Base-by-base conservation (phyloP, 2,113 vertebrate species). In the Corythoichthys intestinalis region DNA sequence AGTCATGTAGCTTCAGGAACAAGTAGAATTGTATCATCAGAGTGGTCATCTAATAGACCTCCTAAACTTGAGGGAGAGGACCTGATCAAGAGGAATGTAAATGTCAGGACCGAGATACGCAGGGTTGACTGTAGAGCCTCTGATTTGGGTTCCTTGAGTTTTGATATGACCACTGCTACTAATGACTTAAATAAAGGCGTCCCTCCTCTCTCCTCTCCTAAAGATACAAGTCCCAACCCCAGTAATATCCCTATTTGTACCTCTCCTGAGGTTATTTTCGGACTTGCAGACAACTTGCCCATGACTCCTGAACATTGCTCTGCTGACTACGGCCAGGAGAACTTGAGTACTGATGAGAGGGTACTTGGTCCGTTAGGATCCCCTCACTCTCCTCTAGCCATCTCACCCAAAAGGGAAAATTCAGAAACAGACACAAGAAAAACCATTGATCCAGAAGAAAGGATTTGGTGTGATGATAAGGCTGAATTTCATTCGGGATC, bases 141-240 rank as follows among this genome's bases (percentile, higher is more conserved):
- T 59, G 89, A 86, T 13, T 67, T 78, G 11, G 74, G 74, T 61
- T 39, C 74, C 2, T 72, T 80, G 28, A 77, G 79, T 68, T 69
- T 85, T 37, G 79, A 80, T 53, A 68, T 79, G 50, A 82, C 86
- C 52, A 82, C 82, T 39, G 89, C 86, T 48, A 93, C 92, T 57
- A 93, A 93, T 87, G 92, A 93, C 69, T 85, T 93, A 17, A 93
- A 93, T 77, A 93, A 93, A 77, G 92, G 92, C 44, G 88, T 91
- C 39, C 87, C 86, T 66, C 75, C 90, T 69, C 75, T 92, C 39
- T 90, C 90, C 44, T 84, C 85, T 41, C 87, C 90, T 34, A 93
- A 90, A 87, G 92, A 93, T 5, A 69, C 83, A 2, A 87, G 79
- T 61, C 83, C 88, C 49, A 92, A 89, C 71, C 87, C 83, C 67